These are phyloP conservation scores for Glyptemys insculpta DNA, from an alignment of 2,797 vertebrate genomes.

Conservation along the genomic window DNA sequence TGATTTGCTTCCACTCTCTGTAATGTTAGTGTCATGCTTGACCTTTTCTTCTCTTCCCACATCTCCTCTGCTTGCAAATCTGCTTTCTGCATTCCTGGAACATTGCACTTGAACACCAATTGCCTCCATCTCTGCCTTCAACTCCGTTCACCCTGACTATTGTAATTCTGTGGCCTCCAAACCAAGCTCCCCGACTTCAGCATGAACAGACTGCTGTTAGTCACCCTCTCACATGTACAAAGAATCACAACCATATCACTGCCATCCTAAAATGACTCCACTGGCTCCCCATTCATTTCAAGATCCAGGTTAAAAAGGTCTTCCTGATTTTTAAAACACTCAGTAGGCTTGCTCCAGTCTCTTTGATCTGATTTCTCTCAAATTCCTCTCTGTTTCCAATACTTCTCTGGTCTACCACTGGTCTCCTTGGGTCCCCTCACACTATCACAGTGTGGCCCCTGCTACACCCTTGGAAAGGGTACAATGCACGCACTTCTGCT, in stretches of 20 bases:
- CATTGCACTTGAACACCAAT: neutral
- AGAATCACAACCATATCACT: neutral
- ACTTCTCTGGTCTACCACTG: neutral
- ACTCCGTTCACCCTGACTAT: neutral
- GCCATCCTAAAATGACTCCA: neutral
- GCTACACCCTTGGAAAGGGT: neutral
- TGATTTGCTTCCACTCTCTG: neutral
- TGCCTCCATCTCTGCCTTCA: neutral
- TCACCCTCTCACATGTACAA: neutral
- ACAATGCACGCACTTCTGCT: neutral
- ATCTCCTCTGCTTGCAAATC: neutral
- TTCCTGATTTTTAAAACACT: neutral
- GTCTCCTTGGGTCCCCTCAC: neutral
- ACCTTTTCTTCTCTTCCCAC: neutral
- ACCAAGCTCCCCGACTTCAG: neutral
- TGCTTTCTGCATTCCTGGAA: neutral
- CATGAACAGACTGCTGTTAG: neutral
- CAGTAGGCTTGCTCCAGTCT: neutral
- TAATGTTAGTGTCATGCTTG: neutral
- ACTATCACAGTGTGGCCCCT: neutral
- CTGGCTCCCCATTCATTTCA: neutral
- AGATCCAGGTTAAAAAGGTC: neutral
- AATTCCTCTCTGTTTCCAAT: neutral
- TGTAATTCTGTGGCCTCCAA: slow-evolving; percentile 1
- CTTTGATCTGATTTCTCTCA: neutral